Base-by-base conservation (phyloP, 2,797 vertebrate species). In the Mus spretus region DNA sequence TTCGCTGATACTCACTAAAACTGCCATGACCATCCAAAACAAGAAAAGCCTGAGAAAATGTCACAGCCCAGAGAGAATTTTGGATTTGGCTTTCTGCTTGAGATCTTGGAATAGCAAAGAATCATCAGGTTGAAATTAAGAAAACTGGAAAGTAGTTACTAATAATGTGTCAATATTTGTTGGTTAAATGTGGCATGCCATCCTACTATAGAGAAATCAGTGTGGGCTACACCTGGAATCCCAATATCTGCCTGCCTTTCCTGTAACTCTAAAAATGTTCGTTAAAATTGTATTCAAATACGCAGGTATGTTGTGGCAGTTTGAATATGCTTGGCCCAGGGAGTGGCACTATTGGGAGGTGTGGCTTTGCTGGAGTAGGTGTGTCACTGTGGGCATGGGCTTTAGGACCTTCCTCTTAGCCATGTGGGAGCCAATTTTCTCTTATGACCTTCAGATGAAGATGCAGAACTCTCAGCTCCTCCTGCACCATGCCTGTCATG, bases 261-360 rank as follows among this genome's bases (percentile, higher is more conserved):
- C 81, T 93, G 12, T 31, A 82, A 61, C 55, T 59, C 13, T 85
- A 81, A 93, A 94, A 72, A 31, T 70, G 6, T 77, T 77, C 34
- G 74, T 78, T 90, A 94, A 88, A 17, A 53, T n/a, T 24, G 0
- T 87, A 50, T 81, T 72, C 83, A 92, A 96, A 91, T 1, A 67
- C 4, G 14, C 7, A 81, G 19, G 31, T n/a, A 70, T 70, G 31
- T 17, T n/a, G 34, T 70, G 65, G 65, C 15, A 70, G 14, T 70
- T n/a, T 70, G 31, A 70, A n/a, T 70, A n/a, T 7, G 6, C 31
- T 70, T 70, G 31, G 14, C 65, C 65, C 65, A 70, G 34, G 31
- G 31, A 70, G 31, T 70, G 14, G 34, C 31, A n/a, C 31, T n/a
- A n/a, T 67, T 67, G 31, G 31, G 65, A 70, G 6, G 65, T 70